Evolutionary conservation across 2,113 vertebrate species (phyloP), one percentile per base, ranked within the genome.

Genomic region (Craseonycteris thonglongyai): DNA sequence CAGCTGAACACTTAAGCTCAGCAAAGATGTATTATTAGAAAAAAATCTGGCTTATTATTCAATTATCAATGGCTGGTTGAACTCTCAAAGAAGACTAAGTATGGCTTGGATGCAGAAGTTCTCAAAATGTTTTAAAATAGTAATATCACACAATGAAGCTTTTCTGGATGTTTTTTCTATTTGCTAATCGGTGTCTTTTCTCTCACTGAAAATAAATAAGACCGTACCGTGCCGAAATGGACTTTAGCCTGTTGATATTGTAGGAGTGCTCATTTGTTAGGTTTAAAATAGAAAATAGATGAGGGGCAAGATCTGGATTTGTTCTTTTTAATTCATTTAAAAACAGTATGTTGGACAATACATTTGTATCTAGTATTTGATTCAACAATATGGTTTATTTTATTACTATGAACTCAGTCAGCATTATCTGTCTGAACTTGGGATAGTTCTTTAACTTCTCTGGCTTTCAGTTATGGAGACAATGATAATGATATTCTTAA

Each of bases 41-140:
- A 97, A 97, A 97, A 96, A 85, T 93, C 80, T 96, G 78, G 72
- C 93, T 96, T 96, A 97, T 97, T 97, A 97, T 96, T 97, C 80
- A 95, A 97, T 97, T 97, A 97, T 96, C 95, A 97, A 95, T 96
- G 93, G 88, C 69, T 97, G 96, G 78, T 65, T 97, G 96, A 96
- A 95, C 85, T 82, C 80, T 96, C 72, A 95, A 82, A 91, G 92
- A 69, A 93, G 84, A 92, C 76, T 91, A 94, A 93, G 90, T 90
- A 82, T 51, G 80, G 80, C 47, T 96, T 97, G 94, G 74, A 91
- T 18, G 56, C 54, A 90, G 69, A 95, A 96, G 83, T 96, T 95
- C 63, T 92, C 74, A 91, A 88, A 94, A 71, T 94, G 79, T 83
- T 88, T 80, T 95, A 88, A 96, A 97, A 95, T 81, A 85, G 84